Evolutionary conservation across 2,113 vertebrate genomes (phyloP), one percentile per base, ranked within the genome.

Genomic region (Cephalopterus ornatus): DNA sequence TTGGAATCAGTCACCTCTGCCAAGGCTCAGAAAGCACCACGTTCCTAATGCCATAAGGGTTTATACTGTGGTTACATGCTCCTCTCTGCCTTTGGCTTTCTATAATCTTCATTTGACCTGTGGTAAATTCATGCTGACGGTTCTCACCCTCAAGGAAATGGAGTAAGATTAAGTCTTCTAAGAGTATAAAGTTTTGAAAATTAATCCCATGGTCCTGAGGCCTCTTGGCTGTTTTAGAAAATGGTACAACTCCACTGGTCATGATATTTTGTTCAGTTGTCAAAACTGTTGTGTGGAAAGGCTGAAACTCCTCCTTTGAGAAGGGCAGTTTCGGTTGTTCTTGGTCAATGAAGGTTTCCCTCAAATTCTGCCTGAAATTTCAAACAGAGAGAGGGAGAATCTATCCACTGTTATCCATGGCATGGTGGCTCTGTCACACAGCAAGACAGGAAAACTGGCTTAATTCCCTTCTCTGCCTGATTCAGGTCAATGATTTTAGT

Each of bases 81-180:
- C 52, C 78, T 32, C 90, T 68, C 24, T 82, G 93, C 85, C 79
- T 92, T 37, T 76, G 75, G 72, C 90, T 79, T 83, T 72, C 85
- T 83, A 27, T 77, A 82, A 59, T 95, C 92, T 94, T 90, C 85
- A 73, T 88, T 85, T 90, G 79, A 91, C 91, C 93, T 89, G 70
- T 53, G 81, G 35, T 89, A 96, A 93, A 96, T 97, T 81, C 77
- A 32, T 44, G 67, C 50, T 92, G 92, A 90, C 63, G 88, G 67
- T 71, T 96, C 65, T 95, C 49, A 88, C 81, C 92, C 81, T 87
- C 50, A 39, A 93, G 92, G 66, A 88, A 95, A 94, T 84, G 53
- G 77, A 88, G 53, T 62, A 61, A 94, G 90, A 90, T 83, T 92
- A 96, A 92, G 73, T 62, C n/a, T 95, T 93, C 44, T 42, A 68